These are phyloP conservation scores for Andrena bicolor DNA, from an alignment of 2,888 invertebrate species.

Conservation along the genomic window DNA sequence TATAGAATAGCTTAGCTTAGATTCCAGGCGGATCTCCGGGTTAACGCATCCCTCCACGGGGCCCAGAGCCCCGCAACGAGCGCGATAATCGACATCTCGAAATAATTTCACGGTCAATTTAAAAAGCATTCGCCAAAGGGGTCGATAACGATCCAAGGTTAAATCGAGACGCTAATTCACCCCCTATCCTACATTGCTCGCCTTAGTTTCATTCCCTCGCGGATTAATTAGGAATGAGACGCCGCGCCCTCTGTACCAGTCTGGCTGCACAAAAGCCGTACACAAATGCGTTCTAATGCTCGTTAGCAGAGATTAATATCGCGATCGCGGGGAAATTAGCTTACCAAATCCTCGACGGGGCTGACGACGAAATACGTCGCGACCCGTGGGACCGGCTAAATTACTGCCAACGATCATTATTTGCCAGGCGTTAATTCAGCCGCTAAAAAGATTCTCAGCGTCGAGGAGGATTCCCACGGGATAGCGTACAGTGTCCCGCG, in stretches of 20 bases:
- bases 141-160: neutral
- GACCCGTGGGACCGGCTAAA: slow-evolving; percentile 70
- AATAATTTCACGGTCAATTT: slow-evolving; percentile 34
- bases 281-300: slow-evolving; percentile 38
- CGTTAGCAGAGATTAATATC: slow-evolving; percentile 58
- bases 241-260: slow-evolving; percentile 4
- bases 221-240: neutral
- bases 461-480: slow-evolving; percentile 66
- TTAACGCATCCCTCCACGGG: neutral
- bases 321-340: slow-evolving; percentile 60
- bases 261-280: neutral
- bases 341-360: slow-evolving; percentile 62
- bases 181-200: neutral
- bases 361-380: slow-evolving; percentile 46
- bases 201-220: slow-evolving; percentile 6
- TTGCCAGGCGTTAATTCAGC: slow-evolving; percentile 66
- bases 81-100: slow-evolving; percentile 3
- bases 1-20: neutral
- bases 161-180: neutral
- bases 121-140: neutral
- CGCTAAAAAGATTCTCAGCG: slow-evolving; percentile 68
- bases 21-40: neutral
- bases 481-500: slow-evolving; percentile 56
- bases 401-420: slow-evolving; percentile 66
- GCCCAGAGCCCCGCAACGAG: neutral